A percentile compares a stretch with the other conserved stretches of the same genome.
Conservation (phyloP, 2,888 invertebrate species). For the Dynastes tityus region DNA sequence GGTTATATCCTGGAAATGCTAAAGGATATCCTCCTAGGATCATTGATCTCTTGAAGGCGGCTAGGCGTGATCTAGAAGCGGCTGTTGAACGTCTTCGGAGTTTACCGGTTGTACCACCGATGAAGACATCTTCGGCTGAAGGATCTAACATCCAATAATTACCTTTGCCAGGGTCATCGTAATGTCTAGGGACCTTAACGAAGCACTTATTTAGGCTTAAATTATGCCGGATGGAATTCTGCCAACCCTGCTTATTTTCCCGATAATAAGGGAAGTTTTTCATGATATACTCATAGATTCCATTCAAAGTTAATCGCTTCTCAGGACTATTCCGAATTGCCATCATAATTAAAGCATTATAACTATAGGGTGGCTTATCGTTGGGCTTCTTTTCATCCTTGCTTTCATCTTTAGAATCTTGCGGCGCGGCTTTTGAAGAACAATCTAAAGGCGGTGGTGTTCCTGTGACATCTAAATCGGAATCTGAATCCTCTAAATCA, state of each 20-base stretch:
- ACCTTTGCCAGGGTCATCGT: slow-evolving; percentile 99
- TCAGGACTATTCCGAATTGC: slow-evolving; percentile 95
- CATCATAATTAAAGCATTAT: slow-evolving; percentile 99
- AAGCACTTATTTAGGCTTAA: slow-evolving; percentile 98
- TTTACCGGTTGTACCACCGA: slow-evolving; percentile 98
- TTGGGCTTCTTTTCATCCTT: slow-evolving; percentile 80
- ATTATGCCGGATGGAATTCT: slow-evolving; percentile 98
- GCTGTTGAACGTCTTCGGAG: slow-evolving; percentile 92
- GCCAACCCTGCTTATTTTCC: slow-evolving; percentile 99
- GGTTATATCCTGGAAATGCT: slow-evolving; percentile 70
- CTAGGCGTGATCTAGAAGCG: slow-evolving; percentile 89
- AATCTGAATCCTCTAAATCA: slow-evolving; percentile 77
- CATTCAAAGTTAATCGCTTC: slow-evolving; percentile 93
- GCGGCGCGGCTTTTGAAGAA: slow-evolving; percentile 70
- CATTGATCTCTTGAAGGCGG: slow-evolving; percentile 89
- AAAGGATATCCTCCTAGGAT: slow-evolving; percentile 76
- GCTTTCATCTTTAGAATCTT: slow-evolving; percentile 60
- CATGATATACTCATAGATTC: slow-evolving; percentile 99
- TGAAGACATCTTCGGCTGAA: slow-evolving; percentile 97
- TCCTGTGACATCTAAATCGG: slow-evolving; percentile 81
- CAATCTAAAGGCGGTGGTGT: slow-evolving; percentile 84
- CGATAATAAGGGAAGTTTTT: slow-evolving; percentile 98
- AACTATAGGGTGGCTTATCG: slow-evolving; percentile 97
- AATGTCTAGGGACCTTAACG: slow-evolving; percentile 96
- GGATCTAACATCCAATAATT: slow-evolving; percentile 99